Base-by-base conservation (phyloP, 2,113 vertebrate genomes). In the Pomatostomus ruficeps region DNA sequence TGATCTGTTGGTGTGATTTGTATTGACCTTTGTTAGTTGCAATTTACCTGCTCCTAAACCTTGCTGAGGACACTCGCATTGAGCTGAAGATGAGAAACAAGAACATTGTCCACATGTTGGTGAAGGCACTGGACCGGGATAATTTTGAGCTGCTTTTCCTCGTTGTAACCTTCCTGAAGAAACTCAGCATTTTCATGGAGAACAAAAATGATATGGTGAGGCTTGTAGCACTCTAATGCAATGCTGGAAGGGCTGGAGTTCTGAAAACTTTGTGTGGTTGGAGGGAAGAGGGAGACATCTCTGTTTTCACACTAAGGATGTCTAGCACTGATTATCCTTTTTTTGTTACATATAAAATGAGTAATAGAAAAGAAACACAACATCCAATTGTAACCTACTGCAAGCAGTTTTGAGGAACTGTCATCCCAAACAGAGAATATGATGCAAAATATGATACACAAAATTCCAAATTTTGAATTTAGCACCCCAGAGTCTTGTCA, bases 131-230 rank as follows among this genome's bases (percentile, higher is more conserved):
- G 85, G 98, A 99, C 42, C 96, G 99, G 22, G 98, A 99, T 33
- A 99, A 99, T 66, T 97, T 98, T 88, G 98, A 99, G 93, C 98
- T 99, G 85, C 98, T 99, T 81, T 98, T 99, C 97, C 97, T 99
- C 18, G 99, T 98, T 11, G 98, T 99, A 33, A 98, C 98, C 58
- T 99, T 99, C 97, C 97, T 99, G 92, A 99, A 99, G 98, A 99
- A 99, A 93, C 99, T 99, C 96, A 99, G 99, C 96, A 98, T 99
- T 95, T 99, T 99, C 95, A 97, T 99, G 98, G 99, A 99, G 97
- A 99, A 99, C 97, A 99, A 99, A 97, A 99, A 99, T 31, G 99
- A 99, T 88, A 99, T 99, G 99, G 99, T 99, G 97, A 98, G 97
- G 59, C 65, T 90, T 21, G 12, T 48, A 75, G 18, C 40, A 42